Conservation (phyloP, 2,888 invertebrate species). For the Stenodera caucasica region DNA sequence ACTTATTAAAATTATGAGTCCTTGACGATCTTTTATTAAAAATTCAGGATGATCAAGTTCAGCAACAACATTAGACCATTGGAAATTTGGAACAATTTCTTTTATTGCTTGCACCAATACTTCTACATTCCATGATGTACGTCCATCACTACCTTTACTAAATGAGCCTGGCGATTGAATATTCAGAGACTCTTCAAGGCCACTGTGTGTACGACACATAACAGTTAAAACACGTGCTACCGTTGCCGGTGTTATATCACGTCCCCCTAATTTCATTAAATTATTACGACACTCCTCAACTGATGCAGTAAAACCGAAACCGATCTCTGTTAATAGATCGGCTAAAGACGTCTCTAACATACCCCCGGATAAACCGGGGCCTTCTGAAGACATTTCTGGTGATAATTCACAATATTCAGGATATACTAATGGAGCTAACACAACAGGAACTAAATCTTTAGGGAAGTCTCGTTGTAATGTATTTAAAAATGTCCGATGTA, state of each 20-base stretch:
- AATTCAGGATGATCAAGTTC: conserved; percentile 93
- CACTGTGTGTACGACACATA: conserved; percentile 83
- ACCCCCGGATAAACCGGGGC: conserved; percentile 59
- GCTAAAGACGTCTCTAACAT: conserved; percentile 77
- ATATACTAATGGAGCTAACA: conserved; percentile 86
- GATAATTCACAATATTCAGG: conserved; percentile 73
- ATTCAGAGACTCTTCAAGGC: conserved; percentile 64
- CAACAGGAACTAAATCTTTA: conserved; percentile 83
- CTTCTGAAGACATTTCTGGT: conserved; percentile 65
- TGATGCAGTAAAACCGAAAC: conserved; percentile 83
- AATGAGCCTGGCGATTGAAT: conserved; percentile 68
- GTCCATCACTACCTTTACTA: conserved; percentile 50
- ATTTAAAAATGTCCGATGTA: conserved; percentile 78
- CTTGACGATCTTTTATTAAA: conserved; percentile 81
- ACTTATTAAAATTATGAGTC: conserved; percentile 79
- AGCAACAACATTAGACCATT: conserved; percentile 90
- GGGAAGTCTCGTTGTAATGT: conserved; percentile 86
- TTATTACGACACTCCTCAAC: conserved; percentile 87
- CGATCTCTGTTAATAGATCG: conserved; percentile 84
- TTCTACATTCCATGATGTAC: conserved; percentile 87
- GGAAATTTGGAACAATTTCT: conserved; percentile 81
- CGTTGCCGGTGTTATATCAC: conserved; percentile 78
- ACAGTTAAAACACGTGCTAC: conserved; percentile 84
- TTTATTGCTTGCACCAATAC: conserved; percentile 90
- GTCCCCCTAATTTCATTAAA: conserved; percentile 76